Percentiles rank a stretch among this genome's conserved stretches.
Conservation (phyloP, 2,797 vertebrate species). For the Nyctibius grandis region DNA sequence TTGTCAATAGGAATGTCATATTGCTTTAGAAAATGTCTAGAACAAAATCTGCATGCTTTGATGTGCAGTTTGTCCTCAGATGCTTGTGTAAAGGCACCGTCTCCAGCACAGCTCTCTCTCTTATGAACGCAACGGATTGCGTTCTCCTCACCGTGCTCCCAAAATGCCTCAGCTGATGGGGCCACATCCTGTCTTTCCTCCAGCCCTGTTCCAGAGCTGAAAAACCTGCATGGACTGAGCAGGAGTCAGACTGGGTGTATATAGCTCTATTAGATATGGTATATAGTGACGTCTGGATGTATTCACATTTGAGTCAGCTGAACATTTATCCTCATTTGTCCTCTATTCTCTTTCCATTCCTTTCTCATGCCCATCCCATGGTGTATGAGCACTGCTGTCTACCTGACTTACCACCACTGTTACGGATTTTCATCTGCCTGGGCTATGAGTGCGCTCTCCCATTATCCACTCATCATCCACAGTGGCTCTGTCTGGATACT, state of each 20-base stretch:
- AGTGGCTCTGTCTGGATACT: neutral
- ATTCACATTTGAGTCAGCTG: neutral
- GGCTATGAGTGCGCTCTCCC: neutral
- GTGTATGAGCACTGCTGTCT: neutral
- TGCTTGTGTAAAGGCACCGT: neutral
- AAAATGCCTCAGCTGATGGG: neutral
- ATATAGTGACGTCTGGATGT: neutral
- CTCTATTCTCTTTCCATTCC: neutral
- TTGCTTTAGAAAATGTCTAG: neutral
- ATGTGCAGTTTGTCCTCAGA: neutral
- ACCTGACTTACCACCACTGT: neutral
- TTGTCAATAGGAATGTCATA: neutral
- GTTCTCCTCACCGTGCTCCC: neutral
- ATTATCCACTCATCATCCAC: neutral
- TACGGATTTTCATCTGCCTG: neutral
- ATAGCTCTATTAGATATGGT: neutral
- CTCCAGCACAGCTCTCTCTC: neutral
- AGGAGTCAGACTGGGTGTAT: neutral
- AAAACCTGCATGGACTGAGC: neutral
- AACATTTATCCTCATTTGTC: neutral
- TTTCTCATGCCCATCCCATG: neutral
- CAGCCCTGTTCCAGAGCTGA: neutral
- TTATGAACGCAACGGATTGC: neutral
- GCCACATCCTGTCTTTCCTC: neutral
- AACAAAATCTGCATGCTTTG: neutral